A percentile compares a stretch with the other conserved stretches of the same genome.
Conservation (phyloP, 2,113 vertebrate species). For the Alethe castanea region DNA sequence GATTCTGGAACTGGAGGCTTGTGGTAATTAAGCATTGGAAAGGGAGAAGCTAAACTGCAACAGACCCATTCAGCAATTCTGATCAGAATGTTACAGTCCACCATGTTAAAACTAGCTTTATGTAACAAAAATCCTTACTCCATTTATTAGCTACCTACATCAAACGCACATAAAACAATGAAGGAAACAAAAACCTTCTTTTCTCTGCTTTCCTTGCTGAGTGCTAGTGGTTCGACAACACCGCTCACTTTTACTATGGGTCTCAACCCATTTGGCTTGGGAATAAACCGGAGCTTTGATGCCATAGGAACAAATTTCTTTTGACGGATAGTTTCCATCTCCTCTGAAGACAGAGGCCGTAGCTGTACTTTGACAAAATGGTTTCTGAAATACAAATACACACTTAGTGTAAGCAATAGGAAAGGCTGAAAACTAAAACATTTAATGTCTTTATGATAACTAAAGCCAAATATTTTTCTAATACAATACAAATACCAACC, state of each 20-base stretch:
- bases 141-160: background rate
- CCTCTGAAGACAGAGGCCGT: constrained; percentile 70
- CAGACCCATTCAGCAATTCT: background rate
- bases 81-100: background rate
- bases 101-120: background rate
- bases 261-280: constrained; percentile 84
- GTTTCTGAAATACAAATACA: constrained; percentile 71
- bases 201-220: constrained; percentile 23
- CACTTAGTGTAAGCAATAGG: background rate
- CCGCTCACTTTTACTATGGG: constrained; percentile 81
- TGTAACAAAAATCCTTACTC: background rate
- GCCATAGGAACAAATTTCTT: constrained; percentile 45
- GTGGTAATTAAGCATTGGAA: background rate
- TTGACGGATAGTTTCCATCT: constrained; percentile 58
- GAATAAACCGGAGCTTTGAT: constrained; percentile 88
- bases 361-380: constrained; percentile 81
- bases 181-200: constrained; percentile 46
- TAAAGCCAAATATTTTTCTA: background rate
- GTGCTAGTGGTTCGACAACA: constrained; percentile 28
- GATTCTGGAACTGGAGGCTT: background rate
- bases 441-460: background rate
- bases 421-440: background rate
- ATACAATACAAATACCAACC: background rate
- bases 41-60: background rate
- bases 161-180: background rate